Conservation (phyloP, 1,140 invertebrate genomes). For the Aphelinus atriplicis region DNA sequence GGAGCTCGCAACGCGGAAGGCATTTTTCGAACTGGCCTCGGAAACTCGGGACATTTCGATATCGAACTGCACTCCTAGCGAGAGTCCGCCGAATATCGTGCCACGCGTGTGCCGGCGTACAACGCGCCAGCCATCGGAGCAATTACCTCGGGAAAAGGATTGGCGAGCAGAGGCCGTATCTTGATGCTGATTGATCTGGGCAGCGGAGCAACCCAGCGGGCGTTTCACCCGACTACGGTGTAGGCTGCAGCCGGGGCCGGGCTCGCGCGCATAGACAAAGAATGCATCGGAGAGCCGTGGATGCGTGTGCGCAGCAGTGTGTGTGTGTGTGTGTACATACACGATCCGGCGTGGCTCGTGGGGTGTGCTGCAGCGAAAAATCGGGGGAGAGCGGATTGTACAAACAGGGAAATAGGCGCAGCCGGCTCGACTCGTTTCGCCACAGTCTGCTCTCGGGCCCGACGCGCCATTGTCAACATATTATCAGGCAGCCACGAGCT, state of each 20-base stretch:
- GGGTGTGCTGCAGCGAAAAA: slow-evolving; percentile 33
- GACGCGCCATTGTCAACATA: slow-evolving; percentile 40
- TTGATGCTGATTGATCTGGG: slow-evolving; percentile 19
- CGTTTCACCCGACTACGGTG: neutral
- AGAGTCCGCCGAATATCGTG: too few relatives aligned
- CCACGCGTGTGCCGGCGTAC: too few relatives aligned
- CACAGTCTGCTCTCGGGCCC: slow-evolving; percentile 48
- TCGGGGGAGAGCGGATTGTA: slow-evolving; percentile 51
- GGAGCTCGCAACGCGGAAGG: too few relatives aligned
- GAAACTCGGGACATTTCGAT: too few relatives aligned
- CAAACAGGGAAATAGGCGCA: slow-evolving; percentile 54
- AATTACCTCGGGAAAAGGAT: too few relatives aligned
- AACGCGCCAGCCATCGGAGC: too few relatives aligned
- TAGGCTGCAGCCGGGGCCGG: too few relatives aligned
- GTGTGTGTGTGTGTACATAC: neutral
- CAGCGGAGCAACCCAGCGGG: neutral
- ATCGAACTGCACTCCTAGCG: too few relatives aligned
- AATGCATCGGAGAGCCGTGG: neutral
- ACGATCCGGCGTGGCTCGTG: neutral
- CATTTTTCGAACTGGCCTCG: too few relatives aligned
- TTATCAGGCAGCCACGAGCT: slow-evolving; percentile 19
- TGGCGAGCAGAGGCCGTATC: too few relatives aligned
- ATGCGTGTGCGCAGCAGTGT: neutral
- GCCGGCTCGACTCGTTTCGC: slow-evolving; percentile 50
- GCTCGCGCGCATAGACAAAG: slow-evolving; percentile 4